phyloP scores from a whole-genome alignment of 2,797 vertebrate species.

The Tenualosa ilisha region DNA sequence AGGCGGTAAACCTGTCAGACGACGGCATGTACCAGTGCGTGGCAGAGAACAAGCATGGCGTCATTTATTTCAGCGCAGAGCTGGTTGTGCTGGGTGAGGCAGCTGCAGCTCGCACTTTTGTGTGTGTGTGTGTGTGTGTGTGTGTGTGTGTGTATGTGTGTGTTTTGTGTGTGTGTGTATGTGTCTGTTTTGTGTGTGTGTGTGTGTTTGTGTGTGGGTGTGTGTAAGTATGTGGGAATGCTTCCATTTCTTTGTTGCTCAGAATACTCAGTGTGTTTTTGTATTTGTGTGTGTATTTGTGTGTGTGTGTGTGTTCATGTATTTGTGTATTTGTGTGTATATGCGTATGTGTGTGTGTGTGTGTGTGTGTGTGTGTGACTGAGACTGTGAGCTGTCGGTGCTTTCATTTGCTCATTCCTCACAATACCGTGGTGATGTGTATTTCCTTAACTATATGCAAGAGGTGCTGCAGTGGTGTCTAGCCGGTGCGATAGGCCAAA shows the following conservation, averaged over 20 bases:
- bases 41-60: slow-evolving; percentile 94
- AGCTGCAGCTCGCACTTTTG: slow-evolving; percentile 37
- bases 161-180: background rate
- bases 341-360: background rate
- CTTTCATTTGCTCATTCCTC: background rate
- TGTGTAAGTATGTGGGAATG: background rate
- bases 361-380: background rate
- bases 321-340: background rate
- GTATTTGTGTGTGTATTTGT: background rate
- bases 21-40: slow-evolving; percentile 95
- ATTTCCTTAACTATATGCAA: background rate
- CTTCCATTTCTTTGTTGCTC: background rate
- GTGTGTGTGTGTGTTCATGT: background rate
- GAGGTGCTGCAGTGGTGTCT: background rate
- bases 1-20: slow-evolving; percentile 85
- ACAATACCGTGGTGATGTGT: background rate
- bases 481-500: background rate
- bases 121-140: background rate
- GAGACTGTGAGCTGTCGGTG: background rate
- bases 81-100: slow-evolving; percentile 91
- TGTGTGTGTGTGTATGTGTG: background rate
- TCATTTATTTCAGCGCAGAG: slow-evolving; percentile 89
- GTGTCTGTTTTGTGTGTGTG: background rate
- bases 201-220: background rate
- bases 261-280: background rate